Conservation (phyloP, 2,113 vertebrate genomes). For the Boulengeromyrus knoepffleri region DNA sequence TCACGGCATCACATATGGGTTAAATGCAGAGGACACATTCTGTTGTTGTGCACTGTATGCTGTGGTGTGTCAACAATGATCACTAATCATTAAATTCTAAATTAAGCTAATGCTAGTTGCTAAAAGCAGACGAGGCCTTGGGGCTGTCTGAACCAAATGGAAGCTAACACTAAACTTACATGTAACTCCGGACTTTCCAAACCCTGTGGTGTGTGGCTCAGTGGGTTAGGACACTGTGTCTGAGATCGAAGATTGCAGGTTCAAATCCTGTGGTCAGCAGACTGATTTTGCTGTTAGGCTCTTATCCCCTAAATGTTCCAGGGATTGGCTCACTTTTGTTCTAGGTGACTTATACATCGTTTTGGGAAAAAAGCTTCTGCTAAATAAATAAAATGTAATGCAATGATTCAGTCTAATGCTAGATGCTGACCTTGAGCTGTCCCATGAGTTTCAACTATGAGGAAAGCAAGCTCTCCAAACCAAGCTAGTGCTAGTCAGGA, state of each 20-base stretch:
- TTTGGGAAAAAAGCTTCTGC: not conserved
- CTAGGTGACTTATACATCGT: not conserved
- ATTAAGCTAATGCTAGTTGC: not conserved
- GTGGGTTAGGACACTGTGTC: not conserved
- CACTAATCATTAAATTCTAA: too few species aligned
- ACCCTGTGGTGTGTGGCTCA: not conserved
- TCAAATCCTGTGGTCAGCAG: not conserved
- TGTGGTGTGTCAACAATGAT: too few species aligned
- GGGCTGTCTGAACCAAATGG: not conserved
- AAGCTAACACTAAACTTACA: not conserved
- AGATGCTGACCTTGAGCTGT: not conserved
- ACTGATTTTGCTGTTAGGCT: not conserved
- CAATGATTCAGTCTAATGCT: not conserved
- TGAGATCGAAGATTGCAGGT: not conserved
- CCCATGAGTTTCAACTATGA: not conserved
- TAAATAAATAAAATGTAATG: not conserved
- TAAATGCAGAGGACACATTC: too few species aligned
- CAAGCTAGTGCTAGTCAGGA: not conserved
- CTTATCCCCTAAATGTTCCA: not conserved
- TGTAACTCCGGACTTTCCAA: not conserved
- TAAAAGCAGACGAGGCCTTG: not conserved
- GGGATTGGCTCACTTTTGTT: not conserved
- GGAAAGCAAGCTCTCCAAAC: not conserved
- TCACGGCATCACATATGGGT: too few species aligned
- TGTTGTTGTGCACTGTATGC: too few species aligned